Evolutionary conservation across 2,113 vertebrate genomes (phyloP).

Genomic region (Syngnathus floridae): DNA sequence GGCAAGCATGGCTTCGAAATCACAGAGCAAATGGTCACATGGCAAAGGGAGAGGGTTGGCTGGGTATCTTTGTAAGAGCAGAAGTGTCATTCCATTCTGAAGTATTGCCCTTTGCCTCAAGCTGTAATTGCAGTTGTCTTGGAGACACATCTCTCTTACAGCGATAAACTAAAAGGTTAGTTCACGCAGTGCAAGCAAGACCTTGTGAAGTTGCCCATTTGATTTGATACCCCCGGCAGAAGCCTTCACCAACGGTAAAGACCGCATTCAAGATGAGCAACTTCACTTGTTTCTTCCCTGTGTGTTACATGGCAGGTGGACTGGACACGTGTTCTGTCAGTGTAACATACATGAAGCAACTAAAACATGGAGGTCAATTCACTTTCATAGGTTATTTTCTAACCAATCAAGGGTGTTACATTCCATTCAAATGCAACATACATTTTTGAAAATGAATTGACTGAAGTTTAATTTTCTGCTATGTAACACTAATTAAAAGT

Average conservation of each 20-base stretch:
- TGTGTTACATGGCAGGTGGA: constrained; percentile 46
- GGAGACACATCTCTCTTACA: constrained; percentile 58
- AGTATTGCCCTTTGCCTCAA: constrained; percentile 21
- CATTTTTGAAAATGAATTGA: constrained; percentile 52
- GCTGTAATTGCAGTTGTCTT: constrained; percentile 16
- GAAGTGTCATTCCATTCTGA: constrained; percentile 42
- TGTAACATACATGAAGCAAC: constrained; percentile 34
- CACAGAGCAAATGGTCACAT: constrained; percentile 50
- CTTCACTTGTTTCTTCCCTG: constrained; percentile 46
- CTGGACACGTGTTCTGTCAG: constrained; percentile 10
- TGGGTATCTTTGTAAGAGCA: constrained; percentile 52
- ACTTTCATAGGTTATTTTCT: constrained; percentile 28
- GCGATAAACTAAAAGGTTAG: constrained; percentile 29
- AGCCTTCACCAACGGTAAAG: constrained; percentile 3
- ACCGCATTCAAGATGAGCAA: constrained; percentile 24
- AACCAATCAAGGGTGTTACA: neutral
- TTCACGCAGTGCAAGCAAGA: constrained; percentile 32
- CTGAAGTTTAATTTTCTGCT: constrained; percentile 36
- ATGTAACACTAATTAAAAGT: constrained; percentile 28
- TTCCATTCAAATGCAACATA: too few relatives aligned
- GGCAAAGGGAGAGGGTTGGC: constrained; percentile 47
- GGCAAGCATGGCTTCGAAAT: constrained; percentile 40
- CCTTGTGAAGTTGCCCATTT: constrained; percentile 49
- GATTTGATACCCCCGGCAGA: neutral
- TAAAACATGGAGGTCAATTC: constrained; percentile 33